A percentile compares a stretch with the other conserved stretches of the same genome.
These are phyloP conservation scores for Gryllus bimaculatus DNA, from an alignment of 1,140 invertebrate species.

Conservation along the genomic window DNA sequence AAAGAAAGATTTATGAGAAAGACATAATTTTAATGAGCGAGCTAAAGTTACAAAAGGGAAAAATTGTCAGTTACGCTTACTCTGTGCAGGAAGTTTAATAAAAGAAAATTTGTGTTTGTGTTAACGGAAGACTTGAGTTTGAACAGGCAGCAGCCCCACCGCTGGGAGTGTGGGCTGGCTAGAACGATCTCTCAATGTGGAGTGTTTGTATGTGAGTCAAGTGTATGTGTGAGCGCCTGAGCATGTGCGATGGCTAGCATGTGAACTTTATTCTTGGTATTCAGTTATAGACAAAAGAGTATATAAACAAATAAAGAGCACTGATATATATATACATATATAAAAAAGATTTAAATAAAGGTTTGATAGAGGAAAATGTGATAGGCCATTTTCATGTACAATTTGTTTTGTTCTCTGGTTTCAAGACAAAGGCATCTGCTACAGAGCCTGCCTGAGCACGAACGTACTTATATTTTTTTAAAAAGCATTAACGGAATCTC, in stretches of 20 bases:
- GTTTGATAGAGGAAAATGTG: constrained; percentile 4
- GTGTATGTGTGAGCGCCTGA: background rate
- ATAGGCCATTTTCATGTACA: background rate
- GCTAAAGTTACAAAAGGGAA: background rate
- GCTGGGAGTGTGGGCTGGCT: background rate
- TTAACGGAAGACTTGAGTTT: constrained; percentile 4
- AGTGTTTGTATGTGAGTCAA: background rate
- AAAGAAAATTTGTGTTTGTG: constrained; percentile 1
- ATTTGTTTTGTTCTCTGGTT: background rate
- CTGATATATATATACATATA: background rate
- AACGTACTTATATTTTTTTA: constrained; percentile 6
- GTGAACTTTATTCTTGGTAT: constrained; percentile 5
- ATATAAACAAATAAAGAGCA: constrained; percentile 6
- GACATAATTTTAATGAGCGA: background rate
- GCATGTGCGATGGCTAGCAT: background rate
- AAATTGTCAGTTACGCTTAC: constrained; percentile 4
- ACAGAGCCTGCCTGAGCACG: background rate
- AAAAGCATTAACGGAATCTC: background rate
- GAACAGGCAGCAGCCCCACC: background rate
- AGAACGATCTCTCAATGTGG: constrained; percentile 3
- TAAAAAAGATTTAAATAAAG: constrained; percentile 6
- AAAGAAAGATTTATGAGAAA: background rate
- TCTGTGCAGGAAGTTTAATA: constrained; percentile 4
- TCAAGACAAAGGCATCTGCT: background rate
- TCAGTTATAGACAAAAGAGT: constrained; percentile 5